Evolutionary conservation across 92 coral and sea anemone genomes (phyloP).

Genomic region (Palythoa grandis): DNA sequence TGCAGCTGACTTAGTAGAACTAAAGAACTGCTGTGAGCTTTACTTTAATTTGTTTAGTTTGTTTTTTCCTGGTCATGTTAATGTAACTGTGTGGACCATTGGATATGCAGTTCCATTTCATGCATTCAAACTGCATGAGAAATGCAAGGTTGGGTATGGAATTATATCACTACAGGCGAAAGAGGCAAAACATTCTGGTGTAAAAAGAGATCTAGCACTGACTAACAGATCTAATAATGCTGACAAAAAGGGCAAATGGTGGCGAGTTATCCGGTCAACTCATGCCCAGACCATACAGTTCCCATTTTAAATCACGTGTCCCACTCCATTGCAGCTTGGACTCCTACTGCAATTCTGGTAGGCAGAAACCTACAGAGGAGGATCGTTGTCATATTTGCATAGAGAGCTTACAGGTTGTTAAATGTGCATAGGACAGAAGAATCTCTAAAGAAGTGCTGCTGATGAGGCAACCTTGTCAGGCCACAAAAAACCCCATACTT

Average conservation of each 20-base stretch:
- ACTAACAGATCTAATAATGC: not conserved
- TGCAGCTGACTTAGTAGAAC: conserved; percentile 44
- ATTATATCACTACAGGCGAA: conserved; percentile 58
- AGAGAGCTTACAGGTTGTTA: not conserved
- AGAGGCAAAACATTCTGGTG: conserved; percentile 56
- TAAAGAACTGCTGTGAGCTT: conserved; percentile 47
- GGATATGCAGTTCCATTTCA: conserved; percentile 57
- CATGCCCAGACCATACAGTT: not conserved
- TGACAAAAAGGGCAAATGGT: not conserved
- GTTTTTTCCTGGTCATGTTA: conserved; percentile 46
- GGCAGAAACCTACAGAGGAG: not conserved
- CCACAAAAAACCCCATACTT: not conserved
- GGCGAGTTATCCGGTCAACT: not conserved
- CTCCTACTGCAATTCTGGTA: not conserved
- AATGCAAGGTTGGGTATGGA: conserved; percentile 51
- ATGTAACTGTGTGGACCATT: conserved; percentile 52
- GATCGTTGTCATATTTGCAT: no score
- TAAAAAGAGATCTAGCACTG: not conserved
- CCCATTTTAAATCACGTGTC: not conserved
- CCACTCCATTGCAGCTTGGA: not conserved
- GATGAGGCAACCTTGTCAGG: not conserved
- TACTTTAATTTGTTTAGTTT: conserved; percentile 47
- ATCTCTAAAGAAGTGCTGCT: not conserved
- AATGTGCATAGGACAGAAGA: not conserved
- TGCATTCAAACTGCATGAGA: conserved; percentile 35